A percentile compares a stretch with the other conserved stretches of the same genome.
Evolutionary conservation across 92 coral and sea anemone genomes (phyloP).

Genomic region (Hydrozoanthus gracilis): DNA sequence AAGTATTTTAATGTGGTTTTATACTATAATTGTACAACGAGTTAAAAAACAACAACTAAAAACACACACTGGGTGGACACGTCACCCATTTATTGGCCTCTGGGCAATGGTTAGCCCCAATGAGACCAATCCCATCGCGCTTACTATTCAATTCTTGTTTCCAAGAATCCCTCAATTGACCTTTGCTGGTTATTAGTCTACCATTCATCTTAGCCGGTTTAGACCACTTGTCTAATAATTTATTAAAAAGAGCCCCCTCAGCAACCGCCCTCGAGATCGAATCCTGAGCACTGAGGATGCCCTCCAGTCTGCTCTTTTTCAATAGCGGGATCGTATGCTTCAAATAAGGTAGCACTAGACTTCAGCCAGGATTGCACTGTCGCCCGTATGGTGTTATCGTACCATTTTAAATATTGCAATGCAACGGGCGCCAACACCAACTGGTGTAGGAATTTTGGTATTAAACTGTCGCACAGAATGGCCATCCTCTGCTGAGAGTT

Average conservation of each 20-base stretch:
- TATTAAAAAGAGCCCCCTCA: background rate
- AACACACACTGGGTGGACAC: slow-evolving; percentile 20
- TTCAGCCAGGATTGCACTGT: too few relatives aligned
- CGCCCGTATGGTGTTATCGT: too few relatives aligned
- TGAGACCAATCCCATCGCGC: background rate
- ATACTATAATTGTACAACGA: too few relatives aligned
- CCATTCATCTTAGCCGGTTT: background rate
- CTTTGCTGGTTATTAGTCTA: slow-evolving; percentile 19
- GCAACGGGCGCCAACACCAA: slow-evolving; percentile 24
- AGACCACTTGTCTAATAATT: background rate
- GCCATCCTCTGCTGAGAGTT: slow-evolving; percentile 12
- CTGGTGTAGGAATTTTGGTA: slow-evolving; percentile 2
- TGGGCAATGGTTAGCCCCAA: background rate
- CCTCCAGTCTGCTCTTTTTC: slow-evolving; percentile 19
- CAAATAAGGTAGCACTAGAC: too few relatives aligned
- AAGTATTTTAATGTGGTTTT: too few relatives aligned
- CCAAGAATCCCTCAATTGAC: slow-evolving; percentile 10
- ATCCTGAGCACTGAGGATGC: background rate
- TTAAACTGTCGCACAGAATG: background rate
- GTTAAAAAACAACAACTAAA: too few relatives aligned
- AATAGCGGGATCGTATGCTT: background rate
- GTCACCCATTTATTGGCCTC: slow-evolving; percentile 21
- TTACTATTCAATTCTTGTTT: background rate
- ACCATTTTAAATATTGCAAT: too few relatives aligned
- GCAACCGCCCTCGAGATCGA: background rate